Evolutionary conservation across 2,113 vertebrate species (phyloP).

Genomic region (Tamias sibiricus): DNA sequence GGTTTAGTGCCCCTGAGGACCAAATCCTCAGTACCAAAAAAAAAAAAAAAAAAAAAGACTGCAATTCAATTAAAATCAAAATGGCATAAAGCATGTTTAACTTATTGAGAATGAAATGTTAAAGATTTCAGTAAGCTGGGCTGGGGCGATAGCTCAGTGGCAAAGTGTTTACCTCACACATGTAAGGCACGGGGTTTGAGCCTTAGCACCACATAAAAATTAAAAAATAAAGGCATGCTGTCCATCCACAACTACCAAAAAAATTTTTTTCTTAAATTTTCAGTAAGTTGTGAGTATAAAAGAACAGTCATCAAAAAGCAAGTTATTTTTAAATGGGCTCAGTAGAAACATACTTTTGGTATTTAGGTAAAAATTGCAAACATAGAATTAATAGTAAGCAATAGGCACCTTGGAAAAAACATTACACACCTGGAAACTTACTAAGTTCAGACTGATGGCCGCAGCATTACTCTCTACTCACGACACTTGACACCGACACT

Average conservation of each 20-base stretch:
- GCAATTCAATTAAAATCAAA: neutral
- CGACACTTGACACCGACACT: too few species aligned
- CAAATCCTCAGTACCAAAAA: too few species aligned
- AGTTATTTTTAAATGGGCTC: neutral
- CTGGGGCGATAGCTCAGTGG: too few species aligned
- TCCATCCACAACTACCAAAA: too few species aligned
- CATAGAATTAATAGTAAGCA: neutral
- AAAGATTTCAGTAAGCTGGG: neutral
- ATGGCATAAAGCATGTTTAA: neutral
- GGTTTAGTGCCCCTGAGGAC: too few species aligned
- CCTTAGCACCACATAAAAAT: too few species aligned
- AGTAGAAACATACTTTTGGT: neutral
- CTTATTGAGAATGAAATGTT: neutral
- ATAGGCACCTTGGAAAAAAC: neutral
- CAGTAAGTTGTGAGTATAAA: neutral
- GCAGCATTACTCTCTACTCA: neutral
- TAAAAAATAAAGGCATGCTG: too few species aligned
- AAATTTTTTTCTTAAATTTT: neutral
- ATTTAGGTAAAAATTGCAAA: neutral
- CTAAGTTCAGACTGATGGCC: neutral
- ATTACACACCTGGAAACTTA: neutral
- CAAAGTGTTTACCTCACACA: too few species aligned
- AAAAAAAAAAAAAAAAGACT: neutral
- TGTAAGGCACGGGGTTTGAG: too few species aligned
- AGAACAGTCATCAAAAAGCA: neutral